phyloP scores from a whole-genome alignment of 2,888 invertebrate genomes.

The Crepidodera aurea region DNA sequence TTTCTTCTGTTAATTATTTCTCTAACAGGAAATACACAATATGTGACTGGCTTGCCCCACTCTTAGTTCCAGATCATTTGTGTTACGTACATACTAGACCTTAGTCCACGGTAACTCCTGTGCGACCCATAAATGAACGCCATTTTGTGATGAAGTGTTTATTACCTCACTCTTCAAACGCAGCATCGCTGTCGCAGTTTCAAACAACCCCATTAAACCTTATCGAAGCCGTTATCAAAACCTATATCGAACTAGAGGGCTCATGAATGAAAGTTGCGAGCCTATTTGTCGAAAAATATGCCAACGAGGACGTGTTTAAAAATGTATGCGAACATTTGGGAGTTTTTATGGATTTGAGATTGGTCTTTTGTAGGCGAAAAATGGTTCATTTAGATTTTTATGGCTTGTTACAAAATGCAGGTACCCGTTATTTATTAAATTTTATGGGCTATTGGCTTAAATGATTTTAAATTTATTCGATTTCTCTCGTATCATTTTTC shows the following conservation, averaged over 20 bases:
- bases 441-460: conserved; percentile 16
- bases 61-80: no score
- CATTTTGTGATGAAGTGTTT: conserved; percentile 30
- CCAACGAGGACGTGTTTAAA: conserved; percentile 19
- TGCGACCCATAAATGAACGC: conserved; percentile 15
- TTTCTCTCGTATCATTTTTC: not conserved
- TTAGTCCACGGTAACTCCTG: conserved; percentile 18
- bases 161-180: conserved; percentile 25
- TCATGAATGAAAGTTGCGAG: conserved; percentile 15
- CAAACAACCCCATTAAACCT: conserved; percentile 25
- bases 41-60: no score
- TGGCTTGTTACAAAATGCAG: conserved; percentile 7
- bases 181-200: conserved; percentile 13
- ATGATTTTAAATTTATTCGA: conserved; percentile 12
- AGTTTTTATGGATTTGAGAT: conserved; percentile 17
- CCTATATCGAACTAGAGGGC: conserved; percentile 24
- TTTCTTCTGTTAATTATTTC: no score
- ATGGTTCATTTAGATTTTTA: conserved; percentile 20
- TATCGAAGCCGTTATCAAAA: conserved; percentile 26
- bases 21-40: no score
- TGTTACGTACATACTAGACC: no score
- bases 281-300: conserved; percentile 29
- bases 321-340: conserved; percentile 17
- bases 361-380: conserved; percentile 14
- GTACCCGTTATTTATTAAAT: conserved; percentile 23